Evolutionary conservation across 2,888 invertebrate species (phyloP).

Genomic region (Entomobrya proxima): DNA sequence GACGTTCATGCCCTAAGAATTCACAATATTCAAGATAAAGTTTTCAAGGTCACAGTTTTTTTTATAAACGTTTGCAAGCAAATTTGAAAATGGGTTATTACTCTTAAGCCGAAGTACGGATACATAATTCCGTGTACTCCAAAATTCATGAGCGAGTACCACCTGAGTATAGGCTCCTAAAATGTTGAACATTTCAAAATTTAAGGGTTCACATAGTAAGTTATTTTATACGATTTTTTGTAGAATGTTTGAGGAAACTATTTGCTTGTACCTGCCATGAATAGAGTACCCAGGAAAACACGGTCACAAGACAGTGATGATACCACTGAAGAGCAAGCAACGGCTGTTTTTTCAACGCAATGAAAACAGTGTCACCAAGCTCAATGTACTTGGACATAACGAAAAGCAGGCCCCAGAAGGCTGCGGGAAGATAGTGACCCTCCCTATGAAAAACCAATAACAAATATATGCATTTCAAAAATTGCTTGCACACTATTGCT

Average conservation of each 20-base stretch:
- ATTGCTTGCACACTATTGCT: too few species aligned
- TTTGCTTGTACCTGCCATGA: too few species aligned
- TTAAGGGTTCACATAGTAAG: too few species aligned
- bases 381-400: constrained; percentile 97
- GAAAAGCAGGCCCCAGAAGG: constrained; percentile 80
- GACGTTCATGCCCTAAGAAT: constrained; percentile 84
- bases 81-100: neutral
- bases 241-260: too few species aligned
- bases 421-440: constrained; percentile 41
- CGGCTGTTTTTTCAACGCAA: constrained; percentile 93
- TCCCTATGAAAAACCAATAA: constrained; percentile 22
- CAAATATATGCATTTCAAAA: too few species aligned
- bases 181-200: too few species aligned
- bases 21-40: neutral
- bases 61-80: neutral
- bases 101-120: constrained; percentile 89
- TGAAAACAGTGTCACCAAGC: constrained; percentile 95
- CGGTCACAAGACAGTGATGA: constrained; percentile 94
- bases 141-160: constrained; percentile 97
- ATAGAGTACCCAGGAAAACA: constrained; percentile 95
- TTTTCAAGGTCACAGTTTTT: neutral
- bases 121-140: constrained; percentile 91
- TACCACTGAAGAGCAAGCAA: constrained; percentile 94
- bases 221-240: too few species aligned
- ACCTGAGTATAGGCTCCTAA: constrained; percentile 79